Conservation (phyloP, 1,140 invertebrate species). For the Daktulosphaira vitifoliae region DNA sequence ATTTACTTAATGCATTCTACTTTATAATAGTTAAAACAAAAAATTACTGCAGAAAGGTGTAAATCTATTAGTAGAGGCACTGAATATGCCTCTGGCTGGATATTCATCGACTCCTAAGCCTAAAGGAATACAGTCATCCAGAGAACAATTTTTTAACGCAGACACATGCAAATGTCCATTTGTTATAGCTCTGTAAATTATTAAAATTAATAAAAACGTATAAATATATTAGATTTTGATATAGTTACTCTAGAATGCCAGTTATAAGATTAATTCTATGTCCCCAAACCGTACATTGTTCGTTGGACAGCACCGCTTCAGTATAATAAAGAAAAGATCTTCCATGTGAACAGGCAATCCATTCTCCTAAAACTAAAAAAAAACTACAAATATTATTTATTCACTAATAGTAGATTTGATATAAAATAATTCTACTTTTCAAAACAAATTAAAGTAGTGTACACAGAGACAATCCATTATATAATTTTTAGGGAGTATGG, state of each 20-base stretch:
- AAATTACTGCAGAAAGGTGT: conserved; percentile 36
- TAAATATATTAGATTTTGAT: neutral
- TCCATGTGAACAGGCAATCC: conserved; percentile 62
- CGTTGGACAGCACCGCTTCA: conserved; percentile 56
- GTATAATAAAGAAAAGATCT: conserved; percentile 57
- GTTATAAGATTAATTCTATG: conserved; percentile 2
- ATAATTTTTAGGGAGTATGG: too few relatives aligned
- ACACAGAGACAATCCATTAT: conserved; percentile 38
- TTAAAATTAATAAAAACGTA: neutral
- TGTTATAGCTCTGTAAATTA: neutral
- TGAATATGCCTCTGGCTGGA: conserved; percentile 34
- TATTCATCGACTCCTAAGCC: conserved; percentile 26
- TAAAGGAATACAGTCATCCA: conserved; percentile 32
- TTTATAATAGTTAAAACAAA: too few relatives aligned
- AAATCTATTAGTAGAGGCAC: conserved; percentile 9
- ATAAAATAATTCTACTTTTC: too few relatives aligned
- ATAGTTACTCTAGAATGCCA: too few relatives aligned
- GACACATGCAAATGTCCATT: conserved; percentile 3
- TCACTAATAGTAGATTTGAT: too few relatives aligned
- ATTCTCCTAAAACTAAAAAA: too few relatives aligned
- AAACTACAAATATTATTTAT: too few relatives aligned
- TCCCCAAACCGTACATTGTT: conserved; percentile 39
- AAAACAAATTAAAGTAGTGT: too few relatives aligned
- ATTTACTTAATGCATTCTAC: too few relatives aligned
- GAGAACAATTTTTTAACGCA: conserved; percentile 18